Base-by-base conservation (phyloP, 1,140 invertebrate genomes). In the Sinella curviseta region DNA sequence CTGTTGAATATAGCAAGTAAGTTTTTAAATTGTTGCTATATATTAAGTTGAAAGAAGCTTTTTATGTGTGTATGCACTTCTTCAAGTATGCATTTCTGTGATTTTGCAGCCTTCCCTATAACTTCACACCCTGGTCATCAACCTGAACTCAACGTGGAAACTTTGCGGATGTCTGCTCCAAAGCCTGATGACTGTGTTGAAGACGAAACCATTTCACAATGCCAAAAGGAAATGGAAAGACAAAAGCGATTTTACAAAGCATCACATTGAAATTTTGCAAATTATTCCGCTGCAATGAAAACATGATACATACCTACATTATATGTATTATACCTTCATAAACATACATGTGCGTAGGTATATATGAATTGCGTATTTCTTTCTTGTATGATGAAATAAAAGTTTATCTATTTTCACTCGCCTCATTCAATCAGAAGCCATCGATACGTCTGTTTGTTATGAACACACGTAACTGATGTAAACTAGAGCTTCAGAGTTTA, bases 51-150 rank as follows among this genome's bases (percentile, higher is more conserved):
- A 3, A n/a, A 14, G 57, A 8, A 60, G 57, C 24, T 60, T 17
- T 60, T 60, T 60, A 26, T 17, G 24, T 26, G 24, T 60, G 8
- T 12, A 48, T 48, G 8, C 39, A 48, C 20, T 48, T 20, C 39
- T 26, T n/a, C n/a, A 54, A 54, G n/a, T n/a, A 16, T 16, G n/a
- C 48, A 16, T 54, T 54, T 14, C 48, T 16, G 14, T n/a, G n/a
- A n/a, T n/a, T n/a, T 34, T 31, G 8, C 30, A 74, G 70, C 24
- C 3, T 74, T 74, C 24, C 70, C 70, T 28, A 31, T 31, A 4
- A 74, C 70, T 36, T 31, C 34, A 31, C 30, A 74, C 31, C 70
- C 70, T 36, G 70, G 16, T 20, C 70, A 74, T 74, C 70, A 74
- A 36, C 70, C 70, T 8, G 70, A 74, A 20, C 30, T 74, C 12